Conservation (phyloP, 2,888 invertebrate genomes). For the Eucera pruinosa region DNA sequence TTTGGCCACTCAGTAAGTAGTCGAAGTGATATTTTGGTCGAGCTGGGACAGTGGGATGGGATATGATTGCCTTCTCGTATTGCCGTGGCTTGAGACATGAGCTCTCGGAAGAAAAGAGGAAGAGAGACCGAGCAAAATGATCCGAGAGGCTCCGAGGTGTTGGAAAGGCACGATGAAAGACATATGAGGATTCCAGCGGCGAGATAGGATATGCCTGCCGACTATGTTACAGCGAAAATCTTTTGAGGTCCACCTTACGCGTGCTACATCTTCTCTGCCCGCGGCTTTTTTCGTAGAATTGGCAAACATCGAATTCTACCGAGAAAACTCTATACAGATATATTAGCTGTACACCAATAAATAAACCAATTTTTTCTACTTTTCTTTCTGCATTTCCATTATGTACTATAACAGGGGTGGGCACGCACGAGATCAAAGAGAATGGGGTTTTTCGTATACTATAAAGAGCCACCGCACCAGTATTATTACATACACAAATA, state of each 20-base stretch:
- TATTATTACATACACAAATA: no score
- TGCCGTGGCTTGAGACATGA: slow-evolving; percentile 58
- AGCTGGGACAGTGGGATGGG: slow-evolving; percentile 69
- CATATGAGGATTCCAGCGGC: slow-evolving; percentile 83
- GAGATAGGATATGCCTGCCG: slow-evolving; percentile 81
- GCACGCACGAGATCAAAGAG: no score
- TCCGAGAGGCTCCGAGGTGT: slow-evolving; percentile 71
- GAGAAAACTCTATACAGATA: not conserved
- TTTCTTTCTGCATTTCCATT: no score
- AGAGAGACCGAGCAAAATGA: slow-evolving; percentile 63
- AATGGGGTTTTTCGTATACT: no score
- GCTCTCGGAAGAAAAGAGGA: slow-evolving; percentile 59
- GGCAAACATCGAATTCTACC: not conserved
- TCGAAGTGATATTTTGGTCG: slow-evolving; percentile 77
- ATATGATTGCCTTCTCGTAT: slow-evolving; percentile 68
- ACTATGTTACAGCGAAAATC: slow-evolving; percentile 71
- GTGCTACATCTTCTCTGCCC: slow-evolving; percentile 34
- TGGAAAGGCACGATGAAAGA: slow-evolving; percentile 79
- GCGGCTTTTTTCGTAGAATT: not conserved
- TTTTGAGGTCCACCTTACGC: slow-evolving; percentile 49
- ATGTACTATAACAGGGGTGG: no score
- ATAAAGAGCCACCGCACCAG: no score
- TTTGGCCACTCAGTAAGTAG: slow-evolving; percentile 64
- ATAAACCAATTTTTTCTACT: no score
- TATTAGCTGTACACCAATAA: no score